Conservation (phyloP, 2,888 invertebrate genomes). For the Drosophila robusta region DNA sequence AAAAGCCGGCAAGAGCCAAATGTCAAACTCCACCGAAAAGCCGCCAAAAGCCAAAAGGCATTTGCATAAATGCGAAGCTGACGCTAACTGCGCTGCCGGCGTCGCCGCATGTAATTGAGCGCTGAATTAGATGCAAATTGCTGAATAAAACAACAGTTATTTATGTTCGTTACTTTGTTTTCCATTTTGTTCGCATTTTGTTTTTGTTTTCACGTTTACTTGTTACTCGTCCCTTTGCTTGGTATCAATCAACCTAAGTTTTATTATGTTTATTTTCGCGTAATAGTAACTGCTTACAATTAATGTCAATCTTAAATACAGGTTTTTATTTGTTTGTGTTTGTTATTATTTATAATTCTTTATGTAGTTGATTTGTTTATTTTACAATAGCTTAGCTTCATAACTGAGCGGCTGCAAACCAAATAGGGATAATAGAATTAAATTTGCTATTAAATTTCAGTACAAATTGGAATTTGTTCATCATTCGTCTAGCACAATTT, state of each 20-base stretch:
- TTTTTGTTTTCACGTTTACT: conserved; percentile 12
- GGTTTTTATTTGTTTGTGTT: conserved; percentile 17
- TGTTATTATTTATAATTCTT: conserved; percentile 36
- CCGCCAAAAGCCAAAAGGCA: conserved; percentile 56
- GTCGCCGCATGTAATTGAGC: conserved; percentile 66
- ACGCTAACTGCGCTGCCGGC: conserved; percentile 12
- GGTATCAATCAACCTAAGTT: conserved; percentile 57
- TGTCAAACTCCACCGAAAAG: conserved; percentile 47
- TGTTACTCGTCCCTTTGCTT: conserved; percentile 14
- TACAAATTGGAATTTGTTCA: not conserved
- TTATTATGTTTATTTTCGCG: conserved; percentile 64
- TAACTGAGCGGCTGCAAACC: conserved; percentile 33
- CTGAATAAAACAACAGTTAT: conserved; percentile 74
- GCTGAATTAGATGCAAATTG: conserved; percentile 75
- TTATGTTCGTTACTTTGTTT: conserved; percentile 65
- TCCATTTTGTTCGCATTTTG: conserved; percentile 44
- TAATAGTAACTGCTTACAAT: conserved; percentile 74
- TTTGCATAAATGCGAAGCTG: conserved; percentile 58
- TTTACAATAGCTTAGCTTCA: conserved; percentile 60
- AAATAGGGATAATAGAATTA: not conserved
- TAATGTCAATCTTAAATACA: conserved; percentile 68
- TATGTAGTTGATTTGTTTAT: conserved; percentile 50
- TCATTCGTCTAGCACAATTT: no score
- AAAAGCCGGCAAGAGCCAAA: conserved; percentile 54
- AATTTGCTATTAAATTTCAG: not conserved